Evolutionary conservation across 2,888 invertebrate genomes (phyloP).

Genomic region (Metallyticus violacea): DNA sequence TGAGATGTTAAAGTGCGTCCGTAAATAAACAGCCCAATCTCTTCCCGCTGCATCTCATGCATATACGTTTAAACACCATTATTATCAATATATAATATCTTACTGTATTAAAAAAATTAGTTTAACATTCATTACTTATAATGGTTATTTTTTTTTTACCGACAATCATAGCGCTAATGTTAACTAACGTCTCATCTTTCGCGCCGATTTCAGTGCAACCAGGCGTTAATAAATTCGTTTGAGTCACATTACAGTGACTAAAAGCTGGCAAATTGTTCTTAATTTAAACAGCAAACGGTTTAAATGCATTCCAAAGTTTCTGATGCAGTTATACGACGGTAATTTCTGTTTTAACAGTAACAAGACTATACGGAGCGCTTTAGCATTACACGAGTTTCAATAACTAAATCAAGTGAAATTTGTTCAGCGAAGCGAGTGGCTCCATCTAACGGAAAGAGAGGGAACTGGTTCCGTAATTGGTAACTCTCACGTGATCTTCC

Average conservation of each 20-base stretch:
- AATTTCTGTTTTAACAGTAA: neutral
- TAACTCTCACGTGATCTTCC: neutral
- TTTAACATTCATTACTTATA: too few relatives aligned
- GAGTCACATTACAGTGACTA: neutral
- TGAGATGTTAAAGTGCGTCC: too few relatives aligned
- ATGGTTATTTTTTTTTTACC: too few relatives aligned
- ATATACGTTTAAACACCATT: too few relatives aligned
- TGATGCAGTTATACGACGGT: neutral
- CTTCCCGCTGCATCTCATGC: too few relatives aligned
- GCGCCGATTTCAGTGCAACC: neutral
- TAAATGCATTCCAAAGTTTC: neutral
- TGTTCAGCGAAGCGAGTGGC: neutral
- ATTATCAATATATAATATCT: too few relatives aligned
- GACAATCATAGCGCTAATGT: too few relatives aligned
- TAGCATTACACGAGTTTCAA: neutral
- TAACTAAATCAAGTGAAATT: constrained; percentile 15
- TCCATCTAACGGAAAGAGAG: constrained; percentile 1
- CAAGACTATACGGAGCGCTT: neutral
- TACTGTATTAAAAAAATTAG: too few relatives aligned
- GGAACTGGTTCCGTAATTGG: constrained; percentile 2
- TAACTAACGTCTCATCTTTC: too few relatives aligned
- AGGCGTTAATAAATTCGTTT: neutral
- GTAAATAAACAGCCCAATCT: too few relatives aligned
- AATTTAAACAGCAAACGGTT: neutral
- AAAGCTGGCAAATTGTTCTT: neutral